Base-by-base conservation (phyloP, 2,113 vertebrate species). In the Lichenostomus cassidix region DNA sequence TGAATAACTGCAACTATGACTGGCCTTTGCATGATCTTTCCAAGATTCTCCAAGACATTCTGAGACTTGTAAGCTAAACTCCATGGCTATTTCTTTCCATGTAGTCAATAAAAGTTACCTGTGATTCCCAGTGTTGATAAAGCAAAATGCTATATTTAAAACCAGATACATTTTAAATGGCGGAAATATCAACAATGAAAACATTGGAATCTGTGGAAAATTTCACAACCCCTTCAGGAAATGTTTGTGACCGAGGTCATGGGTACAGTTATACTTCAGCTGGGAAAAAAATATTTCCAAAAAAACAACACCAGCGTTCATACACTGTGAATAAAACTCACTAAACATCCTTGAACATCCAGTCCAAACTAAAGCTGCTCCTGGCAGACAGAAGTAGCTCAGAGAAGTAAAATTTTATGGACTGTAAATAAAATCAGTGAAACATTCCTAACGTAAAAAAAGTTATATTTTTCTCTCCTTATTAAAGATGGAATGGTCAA, bases 341-440 rank as follows among this genome's bases (percentile, higher is more conserved):
- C 65, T 89, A 86, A 95, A 84, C 69, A 63, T 78, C 76, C 58
- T 71, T 90, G 60, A 27, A 29, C 77, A 69, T 90, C 73, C 76
- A 85, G 78, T 84, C 71, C 90, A 95, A 87, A 71, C 60, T 74
- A 94, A 96, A 91, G 47, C 47, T 93, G 53, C 83, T 90, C 29
- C 79, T 82, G 92, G 73, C 84, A 94, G 88, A 94, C 37, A 89
- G 75, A 46, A 87, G 58, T 70, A 90, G 53, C 67, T 87, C 65
- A 58, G 29, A 73, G 74, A 53, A 83, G 63, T 85, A 94, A 90
- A 92, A 46, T 64, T 95, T 96, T 88, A 94, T 85, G 63, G 63
- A 74, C 71, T 93, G 71, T 90, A 94, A 96, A 89, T 70, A 89
- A 75, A 90, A 93, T 75, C 85, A 92, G 22, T 62, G 62, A 77